Evolutionary conservation across 2,113 vertebrate species (phyloP).

Genomic region (Panthera uncia): DNA sequence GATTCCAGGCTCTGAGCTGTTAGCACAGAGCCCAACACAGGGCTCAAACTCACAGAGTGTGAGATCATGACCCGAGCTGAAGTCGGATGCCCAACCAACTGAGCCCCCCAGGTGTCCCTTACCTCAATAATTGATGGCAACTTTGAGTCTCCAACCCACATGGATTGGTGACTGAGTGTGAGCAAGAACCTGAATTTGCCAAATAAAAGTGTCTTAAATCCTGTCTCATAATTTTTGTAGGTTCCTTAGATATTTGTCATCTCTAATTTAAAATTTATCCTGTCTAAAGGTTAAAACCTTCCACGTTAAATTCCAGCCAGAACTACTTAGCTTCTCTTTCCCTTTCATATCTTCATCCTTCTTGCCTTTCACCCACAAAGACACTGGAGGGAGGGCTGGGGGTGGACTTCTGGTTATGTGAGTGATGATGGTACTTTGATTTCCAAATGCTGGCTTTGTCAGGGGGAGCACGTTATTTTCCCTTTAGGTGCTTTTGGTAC

Average conservation of each 20-base stretch:
- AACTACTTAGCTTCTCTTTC: not conserved
- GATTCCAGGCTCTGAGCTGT: too few relatives aligned
- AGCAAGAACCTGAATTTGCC: not conserved
- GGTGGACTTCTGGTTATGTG: not conserved
- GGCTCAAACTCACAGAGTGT: too few relatives aligned
- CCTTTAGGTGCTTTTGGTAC: not conserved
- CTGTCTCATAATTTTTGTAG: not conserved
- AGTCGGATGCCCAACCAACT: too few relatives aligned
- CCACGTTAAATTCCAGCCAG: not conserved
- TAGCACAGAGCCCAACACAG: too few relatives aligned
- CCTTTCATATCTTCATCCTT: not conserved
- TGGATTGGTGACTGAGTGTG: not conserved
- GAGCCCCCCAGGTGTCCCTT: not conserved
- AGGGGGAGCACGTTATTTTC: not conserved
- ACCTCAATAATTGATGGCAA: not conserved
- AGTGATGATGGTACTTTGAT: not conserved
- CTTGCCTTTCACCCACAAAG: not conserved
- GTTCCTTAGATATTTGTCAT: not conserved
- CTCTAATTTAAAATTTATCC: not conserved
- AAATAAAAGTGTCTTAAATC: not conserved
- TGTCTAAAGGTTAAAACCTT: not conserved
- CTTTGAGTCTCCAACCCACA: not conserved
- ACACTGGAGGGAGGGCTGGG: not conserved
- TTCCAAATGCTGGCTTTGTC: slow-evolving; percentile 1
- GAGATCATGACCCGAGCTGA: too few relatives aligned